Percentiles rank a stretch among this genome's conserved stretches.
phyloP scores from a whole-genome alignment of 2,797 vertebrate genomes.

The Okamejei kenojei region DNA sequence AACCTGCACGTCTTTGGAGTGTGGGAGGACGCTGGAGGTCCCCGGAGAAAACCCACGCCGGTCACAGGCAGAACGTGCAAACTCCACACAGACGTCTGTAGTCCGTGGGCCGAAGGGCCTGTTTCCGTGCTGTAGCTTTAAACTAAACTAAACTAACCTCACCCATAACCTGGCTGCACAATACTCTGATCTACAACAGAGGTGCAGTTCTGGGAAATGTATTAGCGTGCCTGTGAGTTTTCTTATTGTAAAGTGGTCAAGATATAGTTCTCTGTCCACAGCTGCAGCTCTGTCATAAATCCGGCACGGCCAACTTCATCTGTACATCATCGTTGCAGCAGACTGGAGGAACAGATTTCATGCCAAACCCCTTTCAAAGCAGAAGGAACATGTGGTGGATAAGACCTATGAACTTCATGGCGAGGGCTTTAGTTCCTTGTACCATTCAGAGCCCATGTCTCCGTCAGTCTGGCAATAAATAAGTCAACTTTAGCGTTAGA shows the following conservation, averaged over 20 bases:
- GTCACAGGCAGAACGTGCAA: too few species aligned
- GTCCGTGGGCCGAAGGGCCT: too few species aligned
- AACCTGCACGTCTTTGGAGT: too few species aligned
- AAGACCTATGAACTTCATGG: not conserved
- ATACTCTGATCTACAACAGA: not conserved
- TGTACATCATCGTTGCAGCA: not conserved
- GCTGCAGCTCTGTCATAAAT: not conserved
- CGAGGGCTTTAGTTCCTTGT: not conserved
- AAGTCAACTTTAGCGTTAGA: not conserved
- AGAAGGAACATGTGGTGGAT: not conserved
- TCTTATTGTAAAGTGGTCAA: not conserved
- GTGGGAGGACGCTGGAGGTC: too few species aligned
- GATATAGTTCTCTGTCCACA: not conserved
- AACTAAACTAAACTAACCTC: not conserved
- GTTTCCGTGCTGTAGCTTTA: too few species aligned
- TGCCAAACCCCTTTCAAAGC: not conserved
- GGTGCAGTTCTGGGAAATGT: not conserved
- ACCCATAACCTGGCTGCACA: not conserved
- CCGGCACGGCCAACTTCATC: too few species aligned
- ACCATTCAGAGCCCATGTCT: not conserved
- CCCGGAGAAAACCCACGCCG: too few species aligned
- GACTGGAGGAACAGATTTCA: not conserved
- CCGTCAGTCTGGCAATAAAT: not conserved
- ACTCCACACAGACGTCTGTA: too few species aligned
- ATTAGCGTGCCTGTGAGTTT: not conserved